Base-by-base conservation (phyloP, 1,140 invertebrate genomes). In the Dinoponera quadriceps region DNA sequence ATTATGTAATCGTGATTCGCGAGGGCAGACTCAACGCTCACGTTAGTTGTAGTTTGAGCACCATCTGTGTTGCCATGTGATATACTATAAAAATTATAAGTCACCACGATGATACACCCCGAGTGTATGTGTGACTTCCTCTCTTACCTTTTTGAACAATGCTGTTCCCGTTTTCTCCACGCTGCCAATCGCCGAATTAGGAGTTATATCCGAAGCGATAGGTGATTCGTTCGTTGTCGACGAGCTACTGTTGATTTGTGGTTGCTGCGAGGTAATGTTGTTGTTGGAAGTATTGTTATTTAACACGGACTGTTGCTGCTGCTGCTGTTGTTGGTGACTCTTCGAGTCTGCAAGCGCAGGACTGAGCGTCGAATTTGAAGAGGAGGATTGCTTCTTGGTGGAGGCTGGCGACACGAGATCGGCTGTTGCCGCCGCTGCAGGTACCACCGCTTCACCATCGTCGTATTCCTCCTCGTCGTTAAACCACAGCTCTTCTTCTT, bases 401-500 rank as follows among this genome's bases (percentile, higher is more conserved):
- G 91, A 92, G 18, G 92, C 89, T 13, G 91, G 91, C 25, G 91
- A 89, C 55, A 93, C 91, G 49, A 94, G 82, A 88, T 94, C 92
- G 18, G 93, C 93, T 54, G 94, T 93, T 55, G 93, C 90, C 75
- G 94, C 95, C 59, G 93, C 91, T 80, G 94, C 95, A 51, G 95
- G 94, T 38, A 96, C 94, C 20, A 96, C 95, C 55, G 95, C 95
- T 84, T 96, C 95, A 91, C 96, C 97, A 90, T 99, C 98, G 85
- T 99, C 98, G 88, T 98, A 96, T 90, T 99, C 98, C 92, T 99
- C 98, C 87, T 99, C 98, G 90, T 99, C 98, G 92, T 99, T 99
- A 94, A 99, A 99, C 98, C 98, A 99, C 96, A 99, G 98, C 94
- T 99, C 99, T 92, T 99, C 99, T 89, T 99, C 99, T 91, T 99